Evolutionary conservation across 2,888 invertebrate species (phyloP).

Genomic region (Steromphala cineraria): DNA sequence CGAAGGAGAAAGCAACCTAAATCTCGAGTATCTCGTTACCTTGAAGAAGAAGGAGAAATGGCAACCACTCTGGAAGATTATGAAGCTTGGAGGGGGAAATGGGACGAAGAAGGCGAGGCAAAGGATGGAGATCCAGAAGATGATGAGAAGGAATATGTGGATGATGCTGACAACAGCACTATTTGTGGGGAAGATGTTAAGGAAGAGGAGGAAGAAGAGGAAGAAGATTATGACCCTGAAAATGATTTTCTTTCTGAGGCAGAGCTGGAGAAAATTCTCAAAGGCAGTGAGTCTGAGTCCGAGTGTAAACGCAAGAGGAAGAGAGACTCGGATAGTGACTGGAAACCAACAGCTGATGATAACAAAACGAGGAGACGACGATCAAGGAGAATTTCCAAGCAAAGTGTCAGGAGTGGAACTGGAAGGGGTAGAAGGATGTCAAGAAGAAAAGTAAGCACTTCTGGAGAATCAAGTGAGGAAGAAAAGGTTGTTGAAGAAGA

Average conservation of each 20-base stretch:
- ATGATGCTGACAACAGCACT: too few species aligned
- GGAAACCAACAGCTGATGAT: neutral
- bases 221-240: neutral
- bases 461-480: neutral
- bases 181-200: neutral
- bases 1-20: neutral
- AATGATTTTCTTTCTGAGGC: neutral
- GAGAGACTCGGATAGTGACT: constrained; percentile 7
- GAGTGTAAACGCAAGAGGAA: neutral
- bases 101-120: neutral
- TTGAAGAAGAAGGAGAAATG: neutral
- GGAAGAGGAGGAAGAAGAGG: neutral
- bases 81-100: neutral
- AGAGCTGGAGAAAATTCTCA: neutral
- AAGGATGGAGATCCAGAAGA: neutral
- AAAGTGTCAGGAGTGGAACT: too few species aligned
- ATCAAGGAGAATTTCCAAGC: neutral
- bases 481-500: neutral
- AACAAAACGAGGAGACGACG: neutral
- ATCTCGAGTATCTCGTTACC: neutral
- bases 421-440: neutral
- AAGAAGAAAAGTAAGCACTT: neutral
- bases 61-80: neutral
- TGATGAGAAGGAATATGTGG: too few species aligned
- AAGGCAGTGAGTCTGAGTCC: constrained; percentile 5